These are phyloP conservation scores for Anoura caudifer DNA, from an alignment of 2,113 vertebrate species.

Conservation along the genomic window DNA sequence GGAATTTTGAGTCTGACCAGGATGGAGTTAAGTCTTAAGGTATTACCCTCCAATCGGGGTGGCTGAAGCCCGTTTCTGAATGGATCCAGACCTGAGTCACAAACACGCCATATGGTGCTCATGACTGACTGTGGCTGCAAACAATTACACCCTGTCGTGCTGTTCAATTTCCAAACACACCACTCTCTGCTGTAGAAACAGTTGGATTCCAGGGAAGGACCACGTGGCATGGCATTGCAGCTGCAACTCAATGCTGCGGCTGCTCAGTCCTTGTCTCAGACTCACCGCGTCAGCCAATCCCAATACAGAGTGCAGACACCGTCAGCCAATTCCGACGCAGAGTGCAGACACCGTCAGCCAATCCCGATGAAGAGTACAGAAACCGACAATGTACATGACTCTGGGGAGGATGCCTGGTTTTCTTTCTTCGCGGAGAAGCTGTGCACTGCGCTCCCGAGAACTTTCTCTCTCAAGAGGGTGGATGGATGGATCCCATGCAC, in stretches of 20 bases:
- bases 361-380: not conserved
- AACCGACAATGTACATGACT: not conserved
- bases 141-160: rapidly evolving
- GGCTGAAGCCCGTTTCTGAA: not conserved
- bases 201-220: not conserved
- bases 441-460: rapidly evolving
- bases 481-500: not conserved
- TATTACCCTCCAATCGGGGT: rapidly evolving
- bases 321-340: not conserved
- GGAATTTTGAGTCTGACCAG: no score
- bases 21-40: not conserved
- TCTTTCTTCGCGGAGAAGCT: not conserved
- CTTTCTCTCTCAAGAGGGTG: not conserved
- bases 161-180: not conserved
- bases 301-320: rapidly evolving
- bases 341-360: rapidly evolving
- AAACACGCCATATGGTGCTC: rapidly evolving
- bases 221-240: rapidly evolving
- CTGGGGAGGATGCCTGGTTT: rapidly evolving
- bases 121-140: rapidly evolving
- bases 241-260: rapidly evolving
- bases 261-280: not conserved
- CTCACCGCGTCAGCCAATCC: not conserved
- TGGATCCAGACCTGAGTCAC: not conserved
- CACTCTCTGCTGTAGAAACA: not conserved